Percentiles rank a stretch among this genome's conserved stretches.
These are phyloP conservation scores for Tanytarsus gracilentus DNA, from an alignment of 2,888 invertebrate species.

Conservation along the genomic window DNA sequence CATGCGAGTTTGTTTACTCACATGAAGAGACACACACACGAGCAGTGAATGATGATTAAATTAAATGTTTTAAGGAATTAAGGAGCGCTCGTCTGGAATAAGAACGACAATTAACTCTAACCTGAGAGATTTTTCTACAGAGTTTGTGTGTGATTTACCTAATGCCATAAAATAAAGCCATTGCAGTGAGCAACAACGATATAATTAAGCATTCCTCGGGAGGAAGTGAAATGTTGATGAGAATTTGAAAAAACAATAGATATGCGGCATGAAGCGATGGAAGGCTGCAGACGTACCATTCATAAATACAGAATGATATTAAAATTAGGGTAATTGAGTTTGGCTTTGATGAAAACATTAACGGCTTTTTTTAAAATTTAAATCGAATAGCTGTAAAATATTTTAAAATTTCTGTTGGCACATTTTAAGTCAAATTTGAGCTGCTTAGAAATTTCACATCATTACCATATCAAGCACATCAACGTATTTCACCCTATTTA, in stretches of 20 bases:
- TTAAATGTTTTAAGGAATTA: conserved; percentile 20
- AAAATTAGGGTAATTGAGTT: no score
- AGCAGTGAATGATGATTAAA: conserved; percentile 10
- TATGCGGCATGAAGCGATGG: conserved; percentile 7
- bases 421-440: no score
- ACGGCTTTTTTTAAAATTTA: no score
- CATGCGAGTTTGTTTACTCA: not conserved
- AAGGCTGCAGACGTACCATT: not conserved
- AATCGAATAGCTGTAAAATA: no score
- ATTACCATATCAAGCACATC: no score
- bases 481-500: no score
- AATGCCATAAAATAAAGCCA: not conserved
- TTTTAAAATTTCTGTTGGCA: no score
- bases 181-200: not conserved
- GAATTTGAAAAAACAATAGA: conserved; percentile 19
- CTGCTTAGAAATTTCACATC: no score
- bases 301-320: conserved; percentile 4
- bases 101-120: conserved; percentile 21
- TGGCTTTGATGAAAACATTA: no score
- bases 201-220: conserved; percentile 1
- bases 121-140: conserved; percentile 15
- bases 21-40: not conserved
- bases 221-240: conserved; percentile 14
- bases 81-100: conserved; percentile 14
- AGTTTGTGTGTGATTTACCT: not conserved